phyloP scores from a whole-genome alignment of 2,797 vertebrate species.

The Eulemur coronatus region DNA sequence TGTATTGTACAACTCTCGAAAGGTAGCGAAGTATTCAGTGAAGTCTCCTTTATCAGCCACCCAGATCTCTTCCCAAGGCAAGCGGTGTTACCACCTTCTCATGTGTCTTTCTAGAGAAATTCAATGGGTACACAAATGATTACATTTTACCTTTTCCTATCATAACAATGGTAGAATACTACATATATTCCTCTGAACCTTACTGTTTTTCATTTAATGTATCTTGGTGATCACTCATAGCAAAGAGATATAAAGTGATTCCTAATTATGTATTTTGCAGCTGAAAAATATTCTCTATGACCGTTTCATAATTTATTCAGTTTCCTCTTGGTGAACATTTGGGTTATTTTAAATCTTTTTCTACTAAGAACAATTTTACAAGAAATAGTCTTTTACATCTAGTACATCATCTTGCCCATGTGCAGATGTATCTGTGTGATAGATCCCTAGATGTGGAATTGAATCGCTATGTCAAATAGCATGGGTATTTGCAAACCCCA shows the following conservation, averaged over 20 bases:
- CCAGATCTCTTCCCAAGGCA: not conserved
- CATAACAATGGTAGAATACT: not conserved
- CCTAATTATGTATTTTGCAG: not conserved
- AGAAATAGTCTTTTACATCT: not conserved
- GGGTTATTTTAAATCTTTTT: not conserved
- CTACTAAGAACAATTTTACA: not conserved
- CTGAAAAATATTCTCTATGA: not conserved
- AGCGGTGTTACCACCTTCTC: not conserved
- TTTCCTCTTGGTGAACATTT: not conserved
- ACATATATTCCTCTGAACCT: not conserved
- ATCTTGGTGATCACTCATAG: not conserved
- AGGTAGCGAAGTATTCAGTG: not conserved
- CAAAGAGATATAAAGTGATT: not conserved
- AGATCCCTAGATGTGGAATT: not conserved
- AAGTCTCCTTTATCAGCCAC: not conserved
- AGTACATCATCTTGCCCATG: not conserved
- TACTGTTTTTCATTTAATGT: not conserved
- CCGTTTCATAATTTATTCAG: not conserved
- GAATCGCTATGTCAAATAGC: not conserved
- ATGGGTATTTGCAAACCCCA: not conserved
- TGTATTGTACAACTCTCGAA: not conserved
- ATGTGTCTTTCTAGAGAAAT: not conserved
- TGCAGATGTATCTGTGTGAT: not conserved
- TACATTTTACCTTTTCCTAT: not conserved
- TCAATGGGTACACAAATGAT: not conserved